Conservation (phyloP, 2,888 invertebrate genomes). For the Drosophila pseudotalamancana region DNA sequence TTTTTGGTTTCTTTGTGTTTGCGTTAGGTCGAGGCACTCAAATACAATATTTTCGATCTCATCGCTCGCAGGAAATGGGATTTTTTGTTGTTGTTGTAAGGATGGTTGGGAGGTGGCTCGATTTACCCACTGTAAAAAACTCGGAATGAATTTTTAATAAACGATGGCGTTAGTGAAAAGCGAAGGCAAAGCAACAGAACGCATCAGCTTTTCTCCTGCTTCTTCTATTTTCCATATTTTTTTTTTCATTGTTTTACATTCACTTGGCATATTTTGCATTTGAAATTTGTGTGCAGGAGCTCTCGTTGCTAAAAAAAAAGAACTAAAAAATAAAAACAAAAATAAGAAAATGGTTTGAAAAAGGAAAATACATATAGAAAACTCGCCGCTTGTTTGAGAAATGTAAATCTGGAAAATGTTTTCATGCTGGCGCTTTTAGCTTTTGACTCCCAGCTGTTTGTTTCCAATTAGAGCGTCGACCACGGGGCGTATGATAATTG, state of each 20-base stretch:
- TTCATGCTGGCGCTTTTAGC: constrained; percentile 48
- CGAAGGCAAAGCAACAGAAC: constrained; percentile 10
- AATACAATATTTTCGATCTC: constrained; percentile 75
- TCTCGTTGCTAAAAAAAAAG: constrained; percentile 22
- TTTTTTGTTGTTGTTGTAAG: no score
- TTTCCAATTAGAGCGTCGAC: constrained; percentile 71
- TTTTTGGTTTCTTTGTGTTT: not conserved
- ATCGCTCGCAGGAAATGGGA: constrained; percentile 60
- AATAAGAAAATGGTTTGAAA: constrained; percentile 17
- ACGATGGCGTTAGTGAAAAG: constrained; percentile 41
- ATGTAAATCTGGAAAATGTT: constrained; percentile 70
- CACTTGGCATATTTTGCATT: constrained; percentile 67
- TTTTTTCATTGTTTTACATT: constrained; percentile 12
- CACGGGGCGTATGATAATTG: constrained; percentile 75
- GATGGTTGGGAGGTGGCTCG: constrained; percentile 23
- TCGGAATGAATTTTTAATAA: constrained; percentile 74
- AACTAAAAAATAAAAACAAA: constrained; percentile 6
- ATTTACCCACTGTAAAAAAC: constrained; percentile 62
- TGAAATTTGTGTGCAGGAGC: constrained; percentile 46
- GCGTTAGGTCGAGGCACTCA: constrained; percentile 23
- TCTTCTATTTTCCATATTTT: not conserved
- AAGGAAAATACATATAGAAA: constrained; percentile 37
- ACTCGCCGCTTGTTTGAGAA: constrained; percentile 47
- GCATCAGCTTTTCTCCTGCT: constrained; percentile 11
- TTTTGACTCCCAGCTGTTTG: constrained; percentile 73